Percentiles rank a stretch among this genome's conserved stretches.
These are phyloP conservation scores for Reticulitermes speratus DNA, from an alignment of 1,140 invertebrate genomes.

Conservation along the genomic window DNA sequence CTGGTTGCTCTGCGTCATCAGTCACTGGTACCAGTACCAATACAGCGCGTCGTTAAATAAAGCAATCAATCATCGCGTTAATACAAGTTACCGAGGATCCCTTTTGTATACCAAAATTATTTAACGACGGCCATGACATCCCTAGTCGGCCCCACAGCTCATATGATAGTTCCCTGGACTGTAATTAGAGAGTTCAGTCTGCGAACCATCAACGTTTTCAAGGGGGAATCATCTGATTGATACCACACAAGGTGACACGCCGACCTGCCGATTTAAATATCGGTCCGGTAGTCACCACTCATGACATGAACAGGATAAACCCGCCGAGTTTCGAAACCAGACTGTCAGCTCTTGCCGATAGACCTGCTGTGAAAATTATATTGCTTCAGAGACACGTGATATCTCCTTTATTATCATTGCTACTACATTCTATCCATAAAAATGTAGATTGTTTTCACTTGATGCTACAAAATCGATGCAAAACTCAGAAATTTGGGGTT, in stretches of 20 bases:
- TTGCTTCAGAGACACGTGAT: too few species aligned
- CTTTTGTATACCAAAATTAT: background rate
- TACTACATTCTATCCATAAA: too few species aligned
- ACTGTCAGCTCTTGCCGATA: too few species aligned
- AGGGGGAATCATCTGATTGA: background rate
- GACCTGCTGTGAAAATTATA: too few species aligned
- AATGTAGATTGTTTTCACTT: too few species aligned
- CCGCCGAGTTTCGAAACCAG: too few species aligned
- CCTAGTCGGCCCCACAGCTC: background rate
- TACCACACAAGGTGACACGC: background rate
- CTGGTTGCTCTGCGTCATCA: background rate
- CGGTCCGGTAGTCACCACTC: too few species aligned
- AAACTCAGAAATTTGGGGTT: too few species aligned
- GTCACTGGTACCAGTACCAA: background rate
- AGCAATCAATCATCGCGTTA: background rate
- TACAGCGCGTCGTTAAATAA: background rate
- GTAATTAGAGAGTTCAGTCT: background rate
- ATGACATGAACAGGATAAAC: too few species aligned
- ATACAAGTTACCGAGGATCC: background rate
- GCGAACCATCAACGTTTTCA: background rate
- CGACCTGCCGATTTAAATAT: conserved; percentile 5
- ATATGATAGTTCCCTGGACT: background rate
- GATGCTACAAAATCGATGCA: too few species aligned
- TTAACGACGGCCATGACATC: background rate
- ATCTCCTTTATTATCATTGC: too few species aligned